phyloP scores from a whole-genome alignment of 2,888 invertebrate species.

The Strigamia transsilvanica region DNA sequence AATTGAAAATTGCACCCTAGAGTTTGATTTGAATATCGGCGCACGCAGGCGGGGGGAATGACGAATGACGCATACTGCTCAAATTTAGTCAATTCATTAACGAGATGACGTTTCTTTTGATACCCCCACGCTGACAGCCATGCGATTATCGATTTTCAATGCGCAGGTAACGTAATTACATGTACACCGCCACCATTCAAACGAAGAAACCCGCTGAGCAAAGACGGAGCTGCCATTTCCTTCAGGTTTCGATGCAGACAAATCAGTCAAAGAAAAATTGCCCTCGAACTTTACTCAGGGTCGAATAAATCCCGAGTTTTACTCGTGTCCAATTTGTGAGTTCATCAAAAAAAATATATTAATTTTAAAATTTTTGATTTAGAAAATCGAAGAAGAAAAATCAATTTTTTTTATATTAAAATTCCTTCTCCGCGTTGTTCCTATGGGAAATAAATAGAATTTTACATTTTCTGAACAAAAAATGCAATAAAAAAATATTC shows the following conservation, averaged over 20 bases:
- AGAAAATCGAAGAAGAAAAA: no score
- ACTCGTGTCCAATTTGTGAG: no score
- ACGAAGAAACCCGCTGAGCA: not conserved
- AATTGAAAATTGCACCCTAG: not conserved
- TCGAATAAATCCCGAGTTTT: no score
- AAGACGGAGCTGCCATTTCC: not conserved
- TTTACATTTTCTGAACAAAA: no score
- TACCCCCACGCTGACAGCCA: not conserved
- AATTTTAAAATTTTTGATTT: no score
- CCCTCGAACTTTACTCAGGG: no score
- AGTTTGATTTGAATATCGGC: not conserved
- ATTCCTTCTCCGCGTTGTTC: no score
- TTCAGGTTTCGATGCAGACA: not conserved
- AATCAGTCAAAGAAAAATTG: no score
- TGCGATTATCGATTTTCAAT: not conserved
- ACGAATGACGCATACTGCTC: not conserved
- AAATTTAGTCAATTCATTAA: constrained; percentile 1
- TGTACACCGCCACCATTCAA: constrained; percentile 7
- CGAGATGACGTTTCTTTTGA: constrained; percentile 9
- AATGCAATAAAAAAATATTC: no score
- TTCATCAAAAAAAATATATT: no score
- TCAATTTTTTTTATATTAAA: no score
- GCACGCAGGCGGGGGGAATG: not conserved
- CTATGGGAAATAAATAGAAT: no score
- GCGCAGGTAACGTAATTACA: constrained; percentile 4